Evolutionary conservation across 1,140 invertebrate genomes (phyloP), one percentile per base, ranked within the genome.

Genomic region (Hycleus phaleratus): DNA sequence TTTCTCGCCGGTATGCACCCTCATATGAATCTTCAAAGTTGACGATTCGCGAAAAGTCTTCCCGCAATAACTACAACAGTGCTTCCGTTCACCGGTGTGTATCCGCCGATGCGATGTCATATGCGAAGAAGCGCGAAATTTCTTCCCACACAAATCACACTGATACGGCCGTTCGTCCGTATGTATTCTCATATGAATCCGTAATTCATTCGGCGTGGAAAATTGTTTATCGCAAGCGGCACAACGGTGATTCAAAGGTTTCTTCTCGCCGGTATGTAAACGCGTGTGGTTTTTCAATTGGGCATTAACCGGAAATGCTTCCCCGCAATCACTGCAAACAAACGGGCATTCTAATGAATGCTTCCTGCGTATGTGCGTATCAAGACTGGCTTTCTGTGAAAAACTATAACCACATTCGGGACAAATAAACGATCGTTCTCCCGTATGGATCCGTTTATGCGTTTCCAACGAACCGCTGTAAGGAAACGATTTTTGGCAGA

Each of bases 281-380:
- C 78, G 64, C 9, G 78, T 56, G 58, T 81, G 79, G 10, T 77
- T 77, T n/a, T 76, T 75, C 5, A 80, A 57, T 1, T 78, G 78
- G 18, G 74, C 76, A 8, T 84, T 82, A 66, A 87, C 87, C 4
- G 83, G 87, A 71, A 89, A 91, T 0, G 84, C 77, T 71, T 88
- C 88, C 5, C 78, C 76, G 64, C 88, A 90, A 38, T 81, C 79
- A 1, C 75, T 75, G 60, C 86, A 81, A 59, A 80, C 52, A 24
- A 56, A 59, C 2, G 61, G 53, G 38, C 57, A 59, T 40, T 62
- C 61, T 2, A 49, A 48, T 1, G 57, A 56, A 42, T 62, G 61
- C 45, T 59, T 62, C 4, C 38, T 52, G 8, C 58, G 40, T 10
- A 62, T 55, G 26, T 63, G 61, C 18, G 46, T 56, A n/a, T 48